A percentile compares a stretch with the other conserved stretches of the same genome.
Conservation (phyloP, 64 coral and sea anemone genomes). For the Anthopleura sola region DNA sequence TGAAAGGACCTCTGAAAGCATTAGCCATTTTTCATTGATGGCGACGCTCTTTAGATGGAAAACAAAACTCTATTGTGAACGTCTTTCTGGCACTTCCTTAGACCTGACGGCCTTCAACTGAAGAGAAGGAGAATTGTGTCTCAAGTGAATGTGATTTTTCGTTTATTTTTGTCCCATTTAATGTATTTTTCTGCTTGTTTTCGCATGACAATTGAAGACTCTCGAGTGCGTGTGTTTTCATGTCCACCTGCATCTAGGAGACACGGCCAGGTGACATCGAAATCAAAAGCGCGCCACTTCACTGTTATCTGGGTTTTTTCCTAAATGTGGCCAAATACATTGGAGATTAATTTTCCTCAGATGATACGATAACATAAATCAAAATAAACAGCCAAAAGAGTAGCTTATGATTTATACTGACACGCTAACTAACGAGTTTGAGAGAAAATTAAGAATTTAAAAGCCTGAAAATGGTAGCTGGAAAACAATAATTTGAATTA, state of each 20-base stretch:
- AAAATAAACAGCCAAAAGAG: background rate
- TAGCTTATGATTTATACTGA: background rate
- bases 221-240: background rate
- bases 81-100: no score
- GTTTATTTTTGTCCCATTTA: background rate
- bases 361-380: slow-evolving; percentile 3
- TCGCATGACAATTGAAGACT: background rate
- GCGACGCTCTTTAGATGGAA: background rate
- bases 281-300: background rate
- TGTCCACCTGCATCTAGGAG: background rate
- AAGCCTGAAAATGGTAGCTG: background rate
- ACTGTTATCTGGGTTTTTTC: background rate
- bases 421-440: background rate
- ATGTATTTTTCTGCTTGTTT: background rate
- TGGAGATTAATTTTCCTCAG: background rate
- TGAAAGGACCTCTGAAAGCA: background rate
- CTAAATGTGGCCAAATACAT: background rate
- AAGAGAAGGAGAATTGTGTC: background rate
- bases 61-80: background rate
- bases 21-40: background rate
- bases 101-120: background rate
- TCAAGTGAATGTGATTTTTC: background rate
- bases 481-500: background rate
- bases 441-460: background rate
- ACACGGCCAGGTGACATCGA: background rate